Base-by-base conservation (phyloP, 2,888 invertebrate genomes). In the Lasioglossum pauxillum region DNA sequence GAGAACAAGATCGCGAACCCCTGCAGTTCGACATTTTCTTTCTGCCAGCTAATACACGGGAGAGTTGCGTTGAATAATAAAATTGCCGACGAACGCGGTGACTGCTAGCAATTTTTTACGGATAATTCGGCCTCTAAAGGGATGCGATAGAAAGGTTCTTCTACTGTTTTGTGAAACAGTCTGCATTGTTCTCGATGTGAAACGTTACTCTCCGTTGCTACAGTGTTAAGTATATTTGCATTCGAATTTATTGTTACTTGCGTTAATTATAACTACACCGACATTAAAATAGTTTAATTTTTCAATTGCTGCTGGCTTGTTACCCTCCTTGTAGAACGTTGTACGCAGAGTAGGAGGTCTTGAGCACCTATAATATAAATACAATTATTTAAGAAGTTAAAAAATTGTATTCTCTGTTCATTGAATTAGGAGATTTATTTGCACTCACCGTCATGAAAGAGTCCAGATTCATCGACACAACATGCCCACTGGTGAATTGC, bases 301-400 rank as follows among this genome's bases (percentile, higher is more conserved):
- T 19, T 14, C 0, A 12, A 31, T 16, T 16, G 16, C 16, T 35
- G 7, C 3, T 0, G 16, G 31, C 27, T 8, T 1, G 14, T 31
- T 19, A 67, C 7, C 19, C 19, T 7, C 38, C 8, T 67, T 67
- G 71, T 1, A 87, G 72, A 19, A 85, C 16, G 12, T 85, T 86
- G 57, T 57, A 86, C 49, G 44, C 75, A 16, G 86, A 85, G 49
- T 82, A 86, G 31, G 86, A 78, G 57, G 64, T 74, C n/a, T 86
- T 86, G 5, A 86, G 49, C 16, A 86, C 19, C 86, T 86, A 60
- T 31, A 75, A 82, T 64, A n/a, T 64, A 27, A 31, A 41, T 14
- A 23, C 23, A 53, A 53, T 53, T 53, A 53, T 23, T 53, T 53
- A 41, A 12, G 12, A 0, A 41, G 2, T 41, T 5, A 19, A 49